Evolutionary conservation across 2,113 vertebrate genomes (phyloP), one percentile per base, ranked within the genome.

Genomic region (Propithecus coquereli): DNA sequence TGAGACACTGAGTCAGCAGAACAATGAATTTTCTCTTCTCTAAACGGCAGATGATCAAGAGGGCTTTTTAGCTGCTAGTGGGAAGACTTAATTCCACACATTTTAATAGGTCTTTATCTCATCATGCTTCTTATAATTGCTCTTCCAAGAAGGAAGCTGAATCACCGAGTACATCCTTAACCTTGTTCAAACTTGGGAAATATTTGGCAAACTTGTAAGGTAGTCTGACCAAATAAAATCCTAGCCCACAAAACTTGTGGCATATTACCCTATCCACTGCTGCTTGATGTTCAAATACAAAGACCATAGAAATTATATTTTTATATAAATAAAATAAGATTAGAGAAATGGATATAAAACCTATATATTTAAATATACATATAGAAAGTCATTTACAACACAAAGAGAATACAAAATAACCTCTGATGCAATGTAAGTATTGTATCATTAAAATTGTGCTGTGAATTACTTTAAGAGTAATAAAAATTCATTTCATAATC

Each of bases 401-500:
- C 2, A 34, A 94, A 98, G 13, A 82, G 37, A 74, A 32, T 97
- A 27, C 37, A 96, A 95, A 92, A 79, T 71, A 54, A 97, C 0
- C 6, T 9, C 52, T 91, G 27, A 66, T 17, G 1, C 91, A 85
- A 82, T 65, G 2, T 54, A 94, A 79, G 37, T 90, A 90, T 14
- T 94, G n/a, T 93, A 80, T 95, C 90, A 94, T 94, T 95, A 96
- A 96, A 96, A 94, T 30, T 81, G 34, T 94, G 70, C 59, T 54
- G 30, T 88, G 87, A 96, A 74, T 94, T 93, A 93, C 79, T 93
- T 94, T 85, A 81, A 95, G 65, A 68, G 81, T 87, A 97, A 91
- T 96, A 96, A 97, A 98, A 97, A 27, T 96, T 97, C 90, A 68
- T 30, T 95, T 83, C 54, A 83, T 92, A 97, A 87, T 97, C 97